These are phyloP conservation scores for Anniella stebbinsi DNA, from an alignment of 2,797 vertebrate species.

Conservation along the genomic window DNA sequence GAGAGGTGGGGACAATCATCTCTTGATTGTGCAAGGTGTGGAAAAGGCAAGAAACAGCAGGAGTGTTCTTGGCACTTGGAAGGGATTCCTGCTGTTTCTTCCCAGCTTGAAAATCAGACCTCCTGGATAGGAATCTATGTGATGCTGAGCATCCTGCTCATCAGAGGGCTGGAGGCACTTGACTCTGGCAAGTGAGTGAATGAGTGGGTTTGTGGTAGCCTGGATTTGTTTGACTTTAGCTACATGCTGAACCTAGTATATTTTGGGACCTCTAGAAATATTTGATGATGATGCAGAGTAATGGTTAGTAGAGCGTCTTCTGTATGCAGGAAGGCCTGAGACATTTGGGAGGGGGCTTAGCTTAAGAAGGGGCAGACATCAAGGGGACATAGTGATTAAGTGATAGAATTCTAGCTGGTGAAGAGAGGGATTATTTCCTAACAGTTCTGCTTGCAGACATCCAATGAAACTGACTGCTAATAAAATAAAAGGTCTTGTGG, in stretches of 20 bases:
- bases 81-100: background rate
- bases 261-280: background rate
- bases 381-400: background rate
- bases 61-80: no score
- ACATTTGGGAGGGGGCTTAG: background rate
- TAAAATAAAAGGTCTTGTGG: background rate
- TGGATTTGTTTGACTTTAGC: background rate
- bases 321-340: background rate
- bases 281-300: background rate
- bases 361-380: background rate
- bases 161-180: background rate
- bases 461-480: background rate
- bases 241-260: background rate
- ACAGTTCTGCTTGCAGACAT: background rate
- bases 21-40: background rate
- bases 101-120: background rate
- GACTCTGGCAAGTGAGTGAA: background rate
- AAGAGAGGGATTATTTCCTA: background rate
- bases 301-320: background rate
- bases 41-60: background rate
- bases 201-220: background rate
- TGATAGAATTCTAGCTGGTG: background rate
- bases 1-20: background rate
- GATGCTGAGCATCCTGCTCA: no score
- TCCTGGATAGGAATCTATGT: background rate